These are phyloP conservation scores for Sinhomidia bicolor DNA, from an alignment of 2,888 invertebrate genomes.

Conservation along the genomic window DNA sequence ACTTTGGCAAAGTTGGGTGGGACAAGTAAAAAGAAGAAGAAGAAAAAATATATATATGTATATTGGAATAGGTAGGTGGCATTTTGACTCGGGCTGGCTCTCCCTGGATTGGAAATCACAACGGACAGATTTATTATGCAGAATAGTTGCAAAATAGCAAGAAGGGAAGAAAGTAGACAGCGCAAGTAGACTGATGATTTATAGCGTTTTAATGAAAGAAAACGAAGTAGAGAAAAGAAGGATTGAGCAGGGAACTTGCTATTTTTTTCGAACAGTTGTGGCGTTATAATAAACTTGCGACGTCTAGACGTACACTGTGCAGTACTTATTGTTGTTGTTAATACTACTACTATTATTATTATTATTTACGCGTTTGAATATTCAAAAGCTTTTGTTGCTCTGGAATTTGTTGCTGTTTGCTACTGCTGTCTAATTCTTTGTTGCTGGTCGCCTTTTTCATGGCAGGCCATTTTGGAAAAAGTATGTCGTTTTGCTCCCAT, in stretches of 20 bases:
- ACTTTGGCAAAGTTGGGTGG: neutral
- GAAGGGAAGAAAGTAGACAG: neutral
- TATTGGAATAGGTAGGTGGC: too few species aligned
- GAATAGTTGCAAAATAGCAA: slow-evolving; percentile 27
- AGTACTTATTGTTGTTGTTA: too few species aligned
- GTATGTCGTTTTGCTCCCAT: neutral
- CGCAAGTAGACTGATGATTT: slow-evolving; percentile 46
- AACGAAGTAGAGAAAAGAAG: neutral
- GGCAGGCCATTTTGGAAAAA: neutral
- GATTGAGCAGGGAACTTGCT: neutral
- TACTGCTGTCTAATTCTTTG: neutral
- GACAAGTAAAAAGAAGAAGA: too few species aligned
- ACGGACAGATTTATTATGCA: slow-evolving; percentile 61
- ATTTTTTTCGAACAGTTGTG: neutral
- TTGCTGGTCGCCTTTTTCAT: neutral
- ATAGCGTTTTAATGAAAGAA: slow-evolving; percentile 57
- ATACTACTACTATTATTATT: neutral
- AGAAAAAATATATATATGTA: too few species aligned
- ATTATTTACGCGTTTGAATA: slow-evolving; percentile 18
- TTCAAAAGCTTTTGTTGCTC: slow-evolving; percentile 17
- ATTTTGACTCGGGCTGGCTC: neutral
- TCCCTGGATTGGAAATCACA: slow-evolving; percentile 50
- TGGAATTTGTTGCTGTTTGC: neutral
- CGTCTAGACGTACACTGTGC: too few species aligned
- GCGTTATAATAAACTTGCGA: too few species aligned